phyloP scores from a whole-genome alignment of 2,888 invertebrate genomes.

The Penaeus monodon region DNA sequence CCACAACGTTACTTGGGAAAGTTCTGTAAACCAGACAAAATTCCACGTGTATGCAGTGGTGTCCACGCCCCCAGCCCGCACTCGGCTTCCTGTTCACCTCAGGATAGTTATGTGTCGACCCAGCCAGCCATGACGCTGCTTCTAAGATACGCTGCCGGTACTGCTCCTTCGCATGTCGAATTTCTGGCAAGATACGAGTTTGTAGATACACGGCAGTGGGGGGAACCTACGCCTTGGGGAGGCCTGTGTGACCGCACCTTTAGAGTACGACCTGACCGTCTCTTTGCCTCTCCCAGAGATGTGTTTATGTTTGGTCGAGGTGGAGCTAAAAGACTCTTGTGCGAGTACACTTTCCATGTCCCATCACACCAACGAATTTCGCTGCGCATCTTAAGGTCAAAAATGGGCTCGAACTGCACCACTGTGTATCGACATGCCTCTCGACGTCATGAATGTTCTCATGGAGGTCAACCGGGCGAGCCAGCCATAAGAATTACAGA shows the following conservation, averaged over 20 bases:
- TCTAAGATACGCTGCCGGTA: constrained; percentile 60
- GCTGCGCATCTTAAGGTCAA: constrained; percentile 70
- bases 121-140: constrained; percentile 54
- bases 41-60: constrained; percentile 62
- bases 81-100: constrained; percentile 60
- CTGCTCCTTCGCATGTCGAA: constrained; percentile 61
- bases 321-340: constrained; percentile 82
- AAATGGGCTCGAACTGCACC: constrained; percentile 56
- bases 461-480: constrained; percentile 29
- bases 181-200: constrained; percentile 64
- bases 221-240: constrained; percentile 48
- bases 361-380: constrained; percentile 79
- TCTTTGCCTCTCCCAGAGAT: constrained; percentile 82
- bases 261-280: constrained; percentile 70
- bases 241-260: constrained; percentile 66
- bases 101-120: constrained; percentile 62
- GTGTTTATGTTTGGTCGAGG: constrained; percentile 87
- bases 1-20: constrained; percentile 45
- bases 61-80: constrained; percentile 61
- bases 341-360: constrained; percentile 82
- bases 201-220: constrained; percentile 63
- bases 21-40: constrained; percentile 60
- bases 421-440: constrained; percentile 55
- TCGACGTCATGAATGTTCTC: constrained; percentile 57
- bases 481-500: constrained; percentile 59